Conservation (phyloP, 2,113 vertebrate species). For the Pollimyrus isidori region DNA sequence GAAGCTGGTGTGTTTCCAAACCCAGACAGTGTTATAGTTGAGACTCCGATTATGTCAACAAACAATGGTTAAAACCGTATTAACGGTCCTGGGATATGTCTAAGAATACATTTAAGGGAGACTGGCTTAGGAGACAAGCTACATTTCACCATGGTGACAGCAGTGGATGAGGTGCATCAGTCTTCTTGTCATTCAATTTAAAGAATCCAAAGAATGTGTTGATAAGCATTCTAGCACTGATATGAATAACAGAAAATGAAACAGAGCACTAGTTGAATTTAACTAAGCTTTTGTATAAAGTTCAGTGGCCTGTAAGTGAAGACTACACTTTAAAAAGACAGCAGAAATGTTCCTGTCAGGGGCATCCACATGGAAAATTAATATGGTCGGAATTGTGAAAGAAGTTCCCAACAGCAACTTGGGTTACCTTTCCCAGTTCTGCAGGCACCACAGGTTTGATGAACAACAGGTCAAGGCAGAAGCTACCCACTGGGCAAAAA, state of each 20-base stretch:
- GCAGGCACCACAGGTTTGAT: neutral
- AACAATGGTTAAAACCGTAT: neutral
- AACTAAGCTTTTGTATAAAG: neutral
- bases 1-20: conserved; percentile 15
- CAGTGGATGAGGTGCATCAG: neutral
- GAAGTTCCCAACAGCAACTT: neutral
- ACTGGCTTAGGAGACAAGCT: neutral
- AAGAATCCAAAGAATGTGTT: neutral
- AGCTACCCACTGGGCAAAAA: neutral
- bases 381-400: neutral
- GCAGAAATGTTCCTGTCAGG: neutral
- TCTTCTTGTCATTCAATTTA: neutral
- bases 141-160: neutral
- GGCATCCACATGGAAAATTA: neutral
- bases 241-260: neutral
- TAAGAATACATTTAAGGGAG: neutral
- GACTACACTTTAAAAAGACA: neutral
- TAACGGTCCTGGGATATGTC: neutral
- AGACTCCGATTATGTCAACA: neutral
- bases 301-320: neutral
- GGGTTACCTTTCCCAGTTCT: neutral
- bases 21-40: neutral
- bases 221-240: neutral
- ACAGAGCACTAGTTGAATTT: neutral
- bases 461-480: neutral